Evolutionary conservation across 1,140 invertebrate species (phyloP).

Genomic region (Drosophila subpulchrella): DNA sequence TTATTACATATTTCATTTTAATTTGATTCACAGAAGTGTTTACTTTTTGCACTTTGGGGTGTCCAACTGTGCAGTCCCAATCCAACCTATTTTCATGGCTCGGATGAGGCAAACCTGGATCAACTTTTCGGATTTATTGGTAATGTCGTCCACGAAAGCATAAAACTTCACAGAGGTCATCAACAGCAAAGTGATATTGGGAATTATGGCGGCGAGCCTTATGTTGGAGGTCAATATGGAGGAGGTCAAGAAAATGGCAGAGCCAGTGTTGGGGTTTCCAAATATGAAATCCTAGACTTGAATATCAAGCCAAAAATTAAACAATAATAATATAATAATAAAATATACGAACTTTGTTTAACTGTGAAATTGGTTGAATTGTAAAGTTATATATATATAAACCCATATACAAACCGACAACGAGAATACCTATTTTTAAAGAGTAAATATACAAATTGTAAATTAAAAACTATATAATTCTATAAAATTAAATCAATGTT

Average conservation of each 20-base stretch:
- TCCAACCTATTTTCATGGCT: not conserved
- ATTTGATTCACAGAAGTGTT: not conserved
- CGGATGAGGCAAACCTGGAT: not conserved
- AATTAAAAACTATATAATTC: too few relatives aligned
- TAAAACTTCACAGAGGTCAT: not conserved
- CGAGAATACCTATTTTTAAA: too few relatives aligned
- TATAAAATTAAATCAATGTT: too few relatives aligned
- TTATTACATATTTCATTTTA: not conserved
- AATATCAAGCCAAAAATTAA: not conserved
- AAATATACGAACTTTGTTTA: too few relatives aligned
- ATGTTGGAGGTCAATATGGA: not conserved
- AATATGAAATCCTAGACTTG: conserved; percentile 1
- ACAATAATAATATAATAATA: too few relatives aligned
- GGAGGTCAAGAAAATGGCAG: not conserved
- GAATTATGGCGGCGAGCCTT: not conserved
- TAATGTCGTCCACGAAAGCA: not conserved
- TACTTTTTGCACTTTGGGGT: not conserved
- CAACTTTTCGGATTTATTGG: not conserved
- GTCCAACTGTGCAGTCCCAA: not conserved
- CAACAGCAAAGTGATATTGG: not conserved
- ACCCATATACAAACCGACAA: too few relatives aligned
- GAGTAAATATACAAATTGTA: too few relatives aligned
- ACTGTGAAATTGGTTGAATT: too few relatives aligned
- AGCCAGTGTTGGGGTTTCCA: not conserved
- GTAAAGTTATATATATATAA: too few relatives aligned